Evolutionary conservation across 2,113 vertebrate species (phyloP).

Genomic region (Donacobius atricapilla): DNA sequence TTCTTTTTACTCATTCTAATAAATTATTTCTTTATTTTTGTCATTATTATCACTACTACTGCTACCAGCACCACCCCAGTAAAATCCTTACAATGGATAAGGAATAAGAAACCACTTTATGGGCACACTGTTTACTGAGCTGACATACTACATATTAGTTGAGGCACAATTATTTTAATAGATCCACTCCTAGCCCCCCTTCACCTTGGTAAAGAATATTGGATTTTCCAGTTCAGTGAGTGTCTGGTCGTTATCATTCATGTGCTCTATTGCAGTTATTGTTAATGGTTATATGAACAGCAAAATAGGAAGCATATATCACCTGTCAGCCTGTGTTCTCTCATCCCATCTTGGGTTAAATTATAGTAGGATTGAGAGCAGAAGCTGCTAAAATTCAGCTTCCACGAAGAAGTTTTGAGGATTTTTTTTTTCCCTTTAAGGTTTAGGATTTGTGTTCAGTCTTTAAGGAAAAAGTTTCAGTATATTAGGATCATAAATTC

Average conservation of each 20-base stretch:
- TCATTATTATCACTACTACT: neutral
- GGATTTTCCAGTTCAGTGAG: neutral
- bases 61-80: constrained; percentile 3
- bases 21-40: neutral
- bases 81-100: neutral
- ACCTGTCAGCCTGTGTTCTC: neutral
- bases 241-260: neutral
- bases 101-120: neutral
- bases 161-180: neutral
- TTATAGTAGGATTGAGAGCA: neutral
- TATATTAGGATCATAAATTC: neutral
- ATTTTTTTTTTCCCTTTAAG: neutral
- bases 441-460: neutral
- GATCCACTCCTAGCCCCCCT: neutral
- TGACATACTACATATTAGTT: neutral
- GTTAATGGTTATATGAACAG: constrained; percentile 2
- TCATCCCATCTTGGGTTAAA: neutral
- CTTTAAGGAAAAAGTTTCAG: neutral
- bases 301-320: neutral
- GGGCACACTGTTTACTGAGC: neutral
- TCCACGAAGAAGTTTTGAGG: neutral
- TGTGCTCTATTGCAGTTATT: neutral
- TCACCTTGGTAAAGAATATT: neutral
- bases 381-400: neutral
- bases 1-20: neutral